phyloP scores from a whole-genome alignment of 1,140 invertebrate species.

The Caenorhabditis brenneri region DNA sequence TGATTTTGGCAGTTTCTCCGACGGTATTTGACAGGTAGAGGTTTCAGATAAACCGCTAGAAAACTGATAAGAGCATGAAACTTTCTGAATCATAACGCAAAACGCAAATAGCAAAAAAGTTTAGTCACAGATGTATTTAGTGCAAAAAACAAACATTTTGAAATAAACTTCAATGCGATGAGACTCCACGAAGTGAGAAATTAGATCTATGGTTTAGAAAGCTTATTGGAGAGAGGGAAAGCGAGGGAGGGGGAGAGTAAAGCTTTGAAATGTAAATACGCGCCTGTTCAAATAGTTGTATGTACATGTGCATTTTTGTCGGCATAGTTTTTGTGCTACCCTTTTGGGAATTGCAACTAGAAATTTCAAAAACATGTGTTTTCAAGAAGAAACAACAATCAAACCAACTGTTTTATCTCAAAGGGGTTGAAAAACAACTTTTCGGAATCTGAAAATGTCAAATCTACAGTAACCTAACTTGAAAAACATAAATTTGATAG shows the following conservation, averaged over 20 bases:
- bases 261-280: constrained; percentile 38
- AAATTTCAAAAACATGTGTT: too few species aligned
- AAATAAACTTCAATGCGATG: not conserved
- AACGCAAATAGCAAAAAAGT: not conserved
- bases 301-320: constrained; percentile 26
- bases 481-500: too few species aligned
- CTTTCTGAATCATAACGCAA: not conserved
- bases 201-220: constrained; percentile 29
- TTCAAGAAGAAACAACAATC: too few species aligned
- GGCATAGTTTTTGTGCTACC: not conserved
- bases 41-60: not conserved
- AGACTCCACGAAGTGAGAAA: not conserved
- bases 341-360: not conserved
- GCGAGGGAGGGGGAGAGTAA: not conserved
- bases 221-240: not conserved
- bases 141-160: constrained; percentile 13
- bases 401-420: too few species aligned
- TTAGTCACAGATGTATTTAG: not conserved
- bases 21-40: not conserved
- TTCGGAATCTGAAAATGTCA: too few species aligned
- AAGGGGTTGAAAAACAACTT: too few species aligned
- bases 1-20: not conserved
- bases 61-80: constrained; percentile 17
- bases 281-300: constrained; percentile 37
- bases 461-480: too few species aligned